phyloP scores from a whole-genome alignment of 2,888 invertebrate genomes.

The Cremastinae sp. region DNA sequence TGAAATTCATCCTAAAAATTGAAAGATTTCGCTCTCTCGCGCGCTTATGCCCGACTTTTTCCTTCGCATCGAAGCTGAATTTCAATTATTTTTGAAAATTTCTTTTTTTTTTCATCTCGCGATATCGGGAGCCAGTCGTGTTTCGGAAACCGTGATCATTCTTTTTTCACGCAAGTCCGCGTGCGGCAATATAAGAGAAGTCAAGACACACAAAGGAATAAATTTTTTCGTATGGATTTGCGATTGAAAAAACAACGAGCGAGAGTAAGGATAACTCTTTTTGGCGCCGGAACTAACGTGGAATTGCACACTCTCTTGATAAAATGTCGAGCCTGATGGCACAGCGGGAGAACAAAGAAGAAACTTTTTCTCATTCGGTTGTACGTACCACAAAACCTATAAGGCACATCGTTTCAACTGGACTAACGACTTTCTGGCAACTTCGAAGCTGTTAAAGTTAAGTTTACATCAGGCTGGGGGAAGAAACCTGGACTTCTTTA shows the following conservation, averaged over 20 bases:
- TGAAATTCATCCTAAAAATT: background rate
- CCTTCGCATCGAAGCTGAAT: too few relatives aligned
- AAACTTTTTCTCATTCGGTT: conserved; percentile 18
- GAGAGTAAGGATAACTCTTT: conserved; percentile 1
- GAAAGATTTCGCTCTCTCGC: background rate
- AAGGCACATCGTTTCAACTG: conserved; percentile 17
- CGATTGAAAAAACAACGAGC: conserved; percentile 2
- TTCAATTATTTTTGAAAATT: too few relatives aligned
- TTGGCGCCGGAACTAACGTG: conserved; percentile 19
- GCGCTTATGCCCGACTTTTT: too few relatives aligned
- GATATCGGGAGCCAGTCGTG: too few relatives aligned
- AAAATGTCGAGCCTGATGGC: conserved; percentile 22
- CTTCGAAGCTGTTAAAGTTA: conserved; percentile 24
- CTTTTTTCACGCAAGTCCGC: background rate
- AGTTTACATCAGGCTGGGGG: conserved; percentile 25
- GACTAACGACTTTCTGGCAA: conserved; percentile 42
- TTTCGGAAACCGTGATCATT: background rate
- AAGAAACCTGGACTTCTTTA: conserved; percentile 24
- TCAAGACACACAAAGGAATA: background rate
- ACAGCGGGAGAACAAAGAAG: background rate
- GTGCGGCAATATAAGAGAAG: background rate
- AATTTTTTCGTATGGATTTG: background rate
- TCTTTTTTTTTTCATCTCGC: too few relatives aligned
- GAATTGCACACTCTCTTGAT: conserved; percentile 26
- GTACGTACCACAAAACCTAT: background rate